phyloP scores from a whole-genome alignment of 2,797 vertebrate genomes.

The Eleutherodactylus coqui region DNA sequence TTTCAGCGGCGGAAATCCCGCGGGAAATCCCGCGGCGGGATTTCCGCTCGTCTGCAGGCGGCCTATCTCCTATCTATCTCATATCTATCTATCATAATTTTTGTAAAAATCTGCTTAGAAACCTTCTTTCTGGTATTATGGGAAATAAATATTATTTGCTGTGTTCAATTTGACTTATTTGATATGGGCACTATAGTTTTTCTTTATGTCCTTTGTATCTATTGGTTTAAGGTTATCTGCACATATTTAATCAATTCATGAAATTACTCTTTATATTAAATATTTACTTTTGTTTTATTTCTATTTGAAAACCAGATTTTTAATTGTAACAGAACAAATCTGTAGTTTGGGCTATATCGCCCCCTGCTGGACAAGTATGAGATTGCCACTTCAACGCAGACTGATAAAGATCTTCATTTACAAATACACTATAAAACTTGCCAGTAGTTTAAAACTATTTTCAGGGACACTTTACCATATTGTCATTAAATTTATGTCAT shows the following conservation, averaged over 20 bases:
- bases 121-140: too few species aligned
- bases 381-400: not conserved
- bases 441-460: not conserved
- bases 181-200: not conserved
- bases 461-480: not conserved
- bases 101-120: too few species aligned
- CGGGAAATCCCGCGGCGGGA: too few species aligned
- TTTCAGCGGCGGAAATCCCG: too few species aligned
- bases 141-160: too few species aligned
- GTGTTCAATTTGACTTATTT: not conserved
- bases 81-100: too few species aligned
- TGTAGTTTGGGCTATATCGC: constrained; percentile 64
- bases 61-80: too few species aligned
- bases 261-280: not conserved
- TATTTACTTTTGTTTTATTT: not conserved
- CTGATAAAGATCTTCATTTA: not conserved
- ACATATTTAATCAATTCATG: not conserved
- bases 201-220: not conserved
- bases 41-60: too few species aligned
- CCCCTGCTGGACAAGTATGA: constrained; percentile 73
- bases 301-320: not conserved
- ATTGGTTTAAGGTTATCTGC: not conserved
- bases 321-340: not conserved
- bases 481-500: not conserved
- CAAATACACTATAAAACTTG: not conserved